Percentiles rank a stretch among this genome's conserved stretches.
Evolutionary conservation across 2,888 invertebrate species (phyloP).

Genomic region (Parelbella ahira): DNA sequence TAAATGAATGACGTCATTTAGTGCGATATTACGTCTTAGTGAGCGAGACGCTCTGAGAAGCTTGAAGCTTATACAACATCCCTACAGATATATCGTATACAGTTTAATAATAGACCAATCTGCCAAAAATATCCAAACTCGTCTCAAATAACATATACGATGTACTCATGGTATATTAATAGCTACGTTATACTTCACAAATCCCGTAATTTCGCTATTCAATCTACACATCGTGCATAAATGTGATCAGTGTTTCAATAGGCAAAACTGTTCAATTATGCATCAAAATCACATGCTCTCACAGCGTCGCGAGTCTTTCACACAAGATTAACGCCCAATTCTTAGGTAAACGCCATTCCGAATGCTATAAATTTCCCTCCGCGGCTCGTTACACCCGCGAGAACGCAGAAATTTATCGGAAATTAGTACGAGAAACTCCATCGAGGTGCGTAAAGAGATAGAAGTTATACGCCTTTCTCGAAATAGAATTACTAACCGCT

Average conservation of each 20-base stretch:
- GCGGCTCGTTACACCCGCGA: conserved; percentile 67
- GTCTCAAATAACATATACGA: too few species aligned
- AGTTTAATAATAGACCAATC: too few species aligned
- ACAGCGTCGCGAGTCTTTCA: conserved; percentile 57
- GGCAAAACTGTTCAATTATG: conserved; percentile 29
- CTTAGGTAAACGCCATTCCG: conserved; percentile 70
- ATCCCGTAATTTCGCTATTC: too few species aligned
- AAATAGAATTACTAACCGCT: conserved; percentile 27
- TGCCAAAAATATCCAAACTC: too few species aligned
- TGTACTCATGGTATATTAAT: too few species aligned
- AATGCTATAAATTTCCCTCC: conserved; percentile 68
- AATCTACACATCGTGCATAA: conserved; percentile 1
- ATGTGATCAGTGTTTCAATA: conserved; percentile 9
- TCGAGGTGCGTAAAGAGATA: conserved; percentile 35
- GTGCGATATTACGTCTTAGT: too few species aligned
- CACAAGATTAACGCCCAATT: conserved; percentile 76
- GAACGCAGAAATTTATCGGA: conserved; percentile 74
- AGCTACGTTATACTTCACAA: too few species aligned
- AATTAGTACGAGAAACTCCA: conserved; percentile 67
- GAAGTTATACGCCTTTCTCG: conserved; percentile 30
- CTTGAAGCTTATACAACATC: too few species aligned
- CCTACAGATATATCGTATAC: too few species aligned
- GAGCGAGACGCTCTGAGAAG: too few species aligned
- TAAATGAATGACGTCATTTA: neutral
- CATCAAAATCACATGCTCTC: conserved; percentile 46